Evolutionary conservation across 2,888 invertebrate genomes (phyloP), one percentile per base, ranked within the genome.

Genomic region (Ophraella communa): DNA sequence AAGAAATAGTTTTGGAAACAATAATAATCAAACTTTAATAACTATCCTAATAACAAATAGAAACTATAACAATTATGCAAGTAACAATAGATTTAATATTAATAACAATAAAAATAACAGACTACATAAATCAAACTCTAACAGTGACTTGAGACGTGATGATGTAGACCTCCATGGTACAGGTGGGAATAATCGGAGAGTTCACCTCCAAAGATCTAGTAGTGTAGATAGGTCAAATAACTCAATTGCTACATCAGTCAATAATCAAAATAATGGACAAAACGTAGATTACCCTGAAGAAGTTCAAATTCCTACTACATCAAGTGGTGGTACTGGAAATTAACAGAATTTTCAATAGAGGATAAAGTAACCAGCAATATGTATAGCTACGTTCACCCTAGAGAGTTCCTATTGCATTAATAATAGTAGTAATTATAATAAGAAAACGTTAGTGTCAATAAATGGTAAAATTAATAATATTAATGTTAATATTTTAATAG

Each of bases 391-490:
- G 14, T 20, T 45, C 45, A 45, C 20, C 45, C 45, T 3, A 45
- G 45, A 45, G 45, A 45, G 20, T 45, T 45, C 17, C 20, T 45
- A 45, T 14, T 45, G 45, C 45, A 17, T 45, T 18, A 27, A 27
- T 4, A 20, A 45, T 18, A 10, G 17, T 18, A 27, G 8, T 4
- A 20, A 45, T 18, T 4, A 45, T 18, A 20, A 45, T 18, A 45
- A 18, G 18, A 45, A 18, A 18, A 45, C 18, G 3, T 45, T 45
- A 45, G 45, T 45, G 4, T 20, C 35, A 54, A 39, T 54, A 54
- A n/a, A 54, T 27, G 39, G 10, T 35, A 33, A 20, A 54, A 54
- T 54, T 2, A 54, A 35, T 54, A 20, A 35, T 33, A 39, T 17
- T 35, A 33, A 20, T n/a, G 30, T 39, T 8, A 20, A 18, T 5